Conservation (phyloP, 1,140 invertebrate species). For the Drosophila mauritiana region DNA sequence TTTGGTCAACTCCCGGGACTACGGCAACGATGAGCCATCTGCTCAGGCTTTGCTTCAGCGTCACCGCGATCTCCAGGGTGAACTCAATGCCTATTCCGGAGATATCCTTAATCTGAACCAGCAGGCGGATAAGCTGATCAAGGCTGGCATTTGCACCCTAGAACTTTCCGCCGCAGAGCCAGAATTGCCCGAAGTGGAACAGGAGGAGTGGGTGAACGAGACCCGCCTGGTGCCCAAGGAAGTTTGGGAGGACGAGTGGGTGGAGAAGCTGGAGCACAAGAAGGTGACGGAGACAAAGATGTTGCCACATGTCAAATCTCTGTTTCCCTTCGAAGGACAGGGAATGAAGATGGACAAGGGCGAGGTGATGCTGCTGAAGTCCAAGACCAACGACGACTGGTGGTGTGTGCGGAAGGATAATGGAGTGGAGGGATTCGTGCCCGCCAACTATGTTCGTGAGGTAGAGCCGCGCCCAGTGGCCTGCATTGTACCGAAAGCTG, state of each 20-base stretch:
- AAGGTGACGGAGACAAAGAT: conserved; percentile 94
- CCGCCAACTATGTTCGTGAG: conserved; percentile 98
- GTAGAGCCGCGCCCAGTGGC: conserved; percentile 93
- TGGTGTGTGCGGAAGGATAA: conserved; percentile 98
- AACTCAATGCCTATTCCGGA: conserved; percentile 95
- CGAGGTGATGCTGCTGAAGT: conserved; percentile 95
- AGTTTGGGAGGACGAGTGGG: conserved; percentile 95
- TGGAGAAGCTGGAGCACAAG: conserved; percentile 92
- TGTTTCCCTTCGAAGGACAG: conserved; percentile 97
- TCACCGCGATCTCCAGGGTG: conserved; percentile 95
- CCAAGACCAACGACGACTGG: conserved; percentile 98
- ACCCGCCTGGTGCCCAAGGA: conserved; percentile 93
- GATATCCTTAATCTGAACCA: conserved; percentile 95
- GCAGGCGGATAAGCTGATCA: conserved; percentile 92
- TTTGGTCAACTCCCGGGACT: conserved; percentile 94
- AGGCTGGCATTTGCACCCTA: conserved; percentile 91
- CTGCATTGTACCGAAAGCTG: conserved; percentile 92
- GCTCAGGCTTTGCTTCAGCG: conserved; percentile 93
- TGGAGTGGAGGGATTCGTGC: conserved; percentile 97
- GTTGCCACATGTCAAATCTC: conserved; percentile 91
- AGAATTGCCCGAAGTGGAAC: conserved; percentile 88
- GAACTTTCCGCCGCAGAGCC: conserved; percentile 90
- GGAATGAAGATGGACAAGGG: conserved; percentile 97
- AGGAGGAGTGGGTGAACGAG: conserved; percentile 92
- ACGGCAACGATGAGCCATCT: conserved; percentile 94